Base-by-base conservation (phyloP, 2,888 invertebrate genomes). In the Emmelina monodactyla region DNA sequence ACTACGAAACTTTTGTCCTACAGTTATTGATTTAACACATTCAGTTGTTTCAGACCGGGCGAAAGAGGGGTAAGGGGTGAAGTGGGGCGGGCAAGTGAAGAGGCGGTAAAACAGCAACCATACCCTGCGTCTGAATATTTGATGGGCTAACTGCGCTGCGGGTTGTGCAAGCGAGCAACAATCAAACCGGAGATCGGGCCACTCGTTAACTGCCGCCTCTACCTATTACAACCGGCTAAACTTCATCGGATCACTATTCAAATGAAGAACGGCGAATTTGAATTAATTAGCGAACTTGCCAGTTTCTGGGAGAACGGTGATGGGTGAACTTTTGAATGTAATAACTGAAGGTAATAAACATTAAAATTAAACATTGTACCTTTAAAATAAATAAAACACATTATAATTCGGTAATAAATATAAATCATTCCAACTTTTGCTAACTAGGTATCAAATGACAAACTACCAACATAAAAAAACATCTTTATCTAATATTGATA, bases 111-210 rank as follows among this genome's bases (percentile, higher is more conserved):
- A 68, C 65, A 64, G 67, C 69, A 70, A 66, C 64, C 68, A 62
- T 65, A 58, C 62, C 70, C 67, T 67, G 65, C 68, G 68, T 65
- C 72, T 78, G 72, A 78, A 78, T 78, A 73, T 78, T 78, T 75
- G 67, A 78, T 78, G 67, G 55, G 11, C 60, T 68, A 71, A 73
- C 75, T 73, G 72, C 70, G 62, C 62, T 64, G 64, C 57, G 64
- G 62, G 60, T 61, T 55, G 56, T 53, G 57, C 58, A 55, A 25
- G 25, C 9, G n/a, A 11, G 9, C n/a, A 25, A 25, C n/a, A 25
- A 25, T 10, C 25, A 25, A 25, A 25, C 25, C 25, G 3, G 11
- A 25, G 25, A 25, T 11, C n/a, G n/a, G n/a, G n/a, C n/a, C n/a
- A n/a, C 25, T 25, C 25, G 11, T 25, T 25, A 25, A 25, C 25